Conservation (phyloP, 1,140 invertebrate genomes). For the Caerostris darwini region DNA sequence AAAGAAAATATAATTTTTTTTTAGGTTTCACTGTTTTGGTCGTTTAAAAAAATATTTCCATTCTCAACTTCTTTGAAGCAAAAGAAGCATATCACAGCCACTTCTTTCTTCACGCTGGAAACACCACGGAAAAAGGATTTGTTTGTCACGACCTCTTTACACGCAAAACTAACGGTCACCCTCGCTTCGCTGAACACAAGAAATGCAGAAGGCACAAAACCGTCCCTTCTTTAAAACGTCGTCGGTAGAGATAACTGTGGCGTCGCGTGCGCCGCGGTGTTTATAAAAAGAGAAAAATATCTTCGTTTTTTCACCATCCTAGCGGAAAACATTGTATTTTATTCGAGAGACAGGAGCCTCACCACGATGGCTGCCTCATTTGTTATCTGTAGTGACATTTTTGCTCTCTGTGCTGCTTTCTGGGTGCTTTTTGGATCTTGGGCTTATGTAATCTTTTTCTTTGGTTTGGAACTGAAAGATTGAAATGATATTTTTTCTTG, state of each 20-base stretch:
- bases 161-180: background rate
- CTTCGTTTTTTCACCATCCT: background rate
- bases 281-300: background rate
- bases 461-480: background rate
- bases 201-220: background rate
- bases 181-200: background rate
- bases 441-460: background rate
- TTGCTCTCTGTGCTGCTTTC: background rate
- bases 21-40: too few species aligned
- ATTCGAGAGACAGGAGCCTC: background rate
- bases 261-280: background rate
- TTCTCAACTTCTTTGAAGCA: background rate
- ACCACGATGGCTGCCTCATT: background rate
- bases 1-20: too few species aligned
- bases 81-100: background rate
- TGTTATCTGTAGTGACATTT: background rate
- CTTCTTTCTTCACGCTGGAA: background rate
- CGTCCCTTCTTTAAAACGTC: background rate
- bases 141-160: background rate
- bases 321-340: background rate
- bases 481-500: background rate
- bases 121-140: background rate
- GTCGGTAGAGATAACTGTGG: background rate
- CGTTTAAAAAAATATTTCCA: background rate
- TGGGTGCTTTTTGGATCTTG: background rate